These are phyloP conservation scores for Saccostrea glomerata DNA, from an alignment of 1,140 invertebrate genomes.

Conservation along the genomic window DNA sequence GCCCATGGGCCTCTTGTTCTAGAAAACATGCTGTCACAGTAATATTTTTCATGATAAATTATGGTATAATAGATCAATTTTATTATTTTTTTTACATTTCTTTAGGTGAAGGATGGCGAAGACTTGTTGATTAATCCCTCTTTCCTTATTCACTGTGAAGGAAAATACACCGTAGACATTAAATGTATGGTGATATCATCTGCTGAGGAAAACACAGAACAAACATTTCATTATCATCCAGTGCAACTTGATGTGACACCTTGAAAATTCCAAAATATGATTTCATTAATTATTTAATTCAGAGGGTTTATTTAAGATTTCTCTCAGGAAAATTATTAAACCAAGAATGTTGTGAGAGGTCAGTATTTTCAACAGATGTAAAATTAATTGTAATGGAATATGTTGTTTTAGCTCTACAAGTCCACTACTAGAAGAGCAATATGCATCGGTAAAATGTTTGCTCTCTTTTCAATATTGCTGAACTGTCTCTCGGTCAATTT, in stretches of 20 bases:
- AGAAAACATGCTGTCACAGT: neutral
- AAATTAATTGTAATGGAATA: neutral
- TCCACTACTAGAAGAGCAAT: no score
- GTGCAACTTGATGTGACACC: neutral
- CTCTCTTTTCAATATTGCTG: no score
- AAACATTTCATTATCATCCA: slow-evolving; percentile 26
- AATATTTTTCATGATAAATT: neutral
- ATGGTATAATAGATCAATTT: no score
- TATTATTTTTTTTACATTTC: neutral
- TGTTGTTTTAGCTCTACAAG: neutral
- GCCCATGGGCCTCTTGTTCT: no score
- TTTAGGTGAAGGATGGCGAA: neutral
- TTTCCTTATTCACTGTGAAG: slow-evolving; percentile 14
- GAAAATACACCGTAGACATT: neutral
- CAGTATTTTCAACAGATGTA: neutral
- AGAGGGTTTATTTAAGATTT: neutral
- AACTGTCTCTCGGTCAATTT: no score
- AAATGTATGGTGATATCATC: slow-evolving; percentile 11
- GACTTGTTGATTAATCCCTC: neutral
- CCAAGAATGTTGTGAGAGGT: neutral
- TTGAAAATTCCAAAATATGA: neutral
- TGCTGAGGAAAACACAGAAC: neutral
- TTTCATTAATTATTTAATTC: neutral
- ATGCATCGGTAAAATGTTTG: no score
- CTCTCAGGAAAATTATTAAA: no score